Evolutionary conservation across 2,797 vertebrate genomes (phyloP).

Genomic region (Knipowitschia caucasica): DNA sequence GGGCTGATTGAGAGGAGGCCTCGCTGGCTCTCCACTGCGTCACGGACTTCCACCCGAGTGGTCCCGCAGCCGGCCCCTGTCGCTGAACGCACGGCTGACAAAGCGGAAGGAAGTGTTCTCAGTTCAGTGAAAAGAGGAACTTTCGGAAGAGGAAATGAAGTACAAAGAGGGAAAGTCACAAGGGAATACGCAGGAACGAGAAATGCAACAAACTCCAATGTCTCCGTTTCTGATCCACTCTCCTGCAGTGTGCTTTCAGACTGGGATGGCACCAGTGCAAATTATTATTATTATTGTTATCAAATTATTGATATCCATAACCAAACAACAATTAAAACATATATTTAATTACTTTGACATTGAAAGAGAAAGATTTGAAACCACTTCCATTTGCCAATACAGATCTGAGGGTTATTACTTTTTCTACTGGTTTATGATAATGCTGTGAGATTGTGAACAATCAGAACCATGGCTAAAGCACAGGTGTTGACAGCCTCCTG

Average conservation of each 20-base stretch:
- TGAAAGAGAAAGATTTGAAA: too few species aligned
- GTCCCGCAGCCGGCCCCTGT: constrained; percentile 52
- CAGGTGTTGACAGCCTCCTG: too few species aligned
- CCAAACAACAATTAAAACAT: too few species aligned
- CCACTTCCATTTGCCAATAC: too few species aligned
- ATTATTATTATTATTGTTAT: too few species aligned
- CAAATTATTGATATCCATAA: too few species aligned
- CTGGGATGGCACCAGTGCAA: too few species aligned
- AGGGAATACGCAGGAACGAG: background rate
- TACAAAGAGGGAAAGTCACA: background rate
- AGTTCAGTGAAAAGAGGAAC: background rate
- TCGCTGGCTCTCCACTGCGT: constrained; percentile 60
- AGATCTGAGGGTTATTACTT: too few species aligned
- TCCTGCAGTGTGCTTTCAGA: background rate
- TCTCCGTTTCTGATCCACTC: constrained; percentile 41
- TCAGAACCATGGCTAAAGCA: too few species aligned
- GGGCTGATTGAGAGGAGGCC: constrained; percentile 64
- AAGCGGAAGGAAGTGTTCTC: background rate
- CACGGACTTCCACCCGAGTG: constrained; percentile 58
- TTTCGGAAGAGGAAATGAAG: background rate
- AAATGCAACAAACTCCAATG: background rate
- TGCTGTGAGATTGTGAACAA: too few species aligned
- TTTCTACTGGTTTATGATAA: too few species aligned
- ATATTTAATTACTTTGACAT: too few species aligned
- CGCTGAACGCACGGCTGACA: background rate